These are phyloP conservation scores for Antheraea yamamai DNA, from an alignment of 2,888 invertebrate genomes.

Conservation along the genomic window DNA sequence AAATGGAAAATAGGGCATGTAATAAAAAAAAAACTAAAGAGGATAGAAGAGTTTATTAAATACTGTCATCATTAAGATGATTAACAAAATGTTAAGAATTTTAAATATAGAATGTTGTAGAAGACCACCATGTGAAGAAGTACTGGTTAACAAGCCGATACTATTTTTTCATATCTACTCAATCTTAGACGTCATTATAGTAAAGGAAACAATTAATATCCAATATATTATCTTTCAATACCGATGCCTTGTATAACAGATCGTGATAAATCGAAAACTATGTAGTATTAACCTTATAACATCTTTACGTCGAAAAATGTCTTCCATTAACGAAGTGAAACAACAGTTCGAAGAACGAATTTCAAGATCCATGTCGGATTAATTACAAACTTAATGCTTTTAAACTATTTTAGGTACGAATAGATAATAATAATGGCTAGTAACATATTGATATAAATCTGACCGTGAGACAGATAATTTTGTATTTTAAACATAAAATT, in stretches of 20 bases:
- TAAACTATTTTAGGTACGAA: neutral
- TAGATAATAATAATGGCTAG: neutral
- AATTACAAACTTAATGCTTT: conserved; percentile 3
- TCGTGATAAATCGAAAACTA: conserved; percentile 1
- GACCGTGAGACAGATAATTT: neutral
- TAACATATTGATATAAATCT: conserved; percentile 1
- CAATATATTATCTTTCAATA: neutral
- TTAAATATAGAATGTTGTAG: too few species aligned
- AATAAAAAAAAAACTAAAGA: too few species aligned
- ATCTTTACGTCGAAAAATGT: neutral
- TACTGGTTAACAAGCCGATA: too few species aligned
- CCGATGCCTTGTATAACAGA: neutral
- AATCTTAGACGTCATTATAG: neutral
- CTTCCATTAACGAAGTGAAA: neutral
- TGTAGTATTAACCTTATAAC: neutral
- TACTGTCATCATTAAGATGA: too few species aligned
- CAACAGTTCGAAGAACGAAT: conserved; percentile 1
- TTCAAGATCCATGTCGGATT: conserved; percentile 4
- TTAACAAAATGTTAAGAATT: too few species aligned
- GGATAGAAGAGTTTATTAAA: too few species aligned
- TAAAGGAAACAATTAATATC: neutral
- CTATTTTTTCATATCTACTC: neutral
- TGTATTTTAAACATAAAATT: neutral
- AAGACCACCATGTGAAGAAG: too few species aligned
- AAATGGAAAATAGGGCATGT: too few species aligned